Evolutionary conservation across 1,140 invertebrate genomes (phyloP).

Genomic region (Polypedilum pembai): DNA sequence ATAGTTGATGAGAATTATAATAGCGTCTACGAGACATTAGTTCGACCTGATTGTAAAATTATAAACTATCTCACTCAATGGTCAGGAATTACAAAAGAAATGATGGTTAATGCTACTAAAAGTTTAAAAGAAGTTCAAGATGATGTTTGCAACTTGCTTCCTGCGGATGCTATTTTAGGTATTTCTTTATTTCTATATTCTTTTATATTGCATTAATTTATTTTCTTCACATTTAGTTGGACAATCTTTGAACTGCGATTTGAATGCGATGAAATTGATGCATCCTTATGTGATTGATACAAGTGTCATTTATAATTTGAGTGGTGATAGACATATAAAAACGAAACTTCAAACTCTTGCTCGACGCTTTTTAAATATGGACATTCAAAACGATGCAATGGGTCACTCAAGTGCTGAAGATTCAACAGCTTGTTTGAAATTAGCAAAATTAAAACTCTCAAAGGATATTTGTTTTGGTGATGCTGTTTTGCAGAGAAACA

Average conservation of each 20-base stretch:
- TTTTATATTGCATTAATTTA: no score
- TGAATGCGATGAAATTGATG: conserved; percentile 83
- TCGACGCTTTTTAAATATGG: conserved; percentile 64
- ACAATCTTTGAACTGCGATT: conserved; percentile 84
- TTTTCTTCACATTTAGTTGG: conserved; percentile 68
- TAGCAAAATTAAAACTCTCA: conserved; percentile 75
- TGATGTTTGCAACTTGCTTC: conserved; percentile 62
- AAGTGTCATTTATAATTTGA: conserved; percentile 82
- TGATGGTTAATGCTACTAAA: conserved; percentile 65
- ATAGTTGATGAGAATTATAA: conserved; percentile 73
- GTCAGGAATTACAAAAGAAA: conserved; percentile 74
- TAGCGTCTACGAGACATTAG: conserved; percentile 76
- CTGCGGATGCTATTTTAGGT: conserved; percentile 58
- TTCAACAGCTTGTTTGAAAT: conserved; percentile 72
- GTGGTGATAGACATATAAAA: conserved; percentile 64
- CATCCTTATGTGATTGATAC: conserved; percentile 96
- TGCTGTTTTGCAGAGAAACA: conserved; percentile 54
- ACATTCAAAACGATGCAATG: conserved; percentile 61
- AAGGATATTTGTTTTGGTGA: conserved; percentile 67
- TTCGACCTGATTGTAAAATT: conserved; percentile 77
- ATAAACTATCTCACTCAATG: conserved; percentile 78
- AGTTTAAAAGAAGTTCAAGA: conserved; percentile 72
- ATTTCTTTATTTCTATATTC: no score
- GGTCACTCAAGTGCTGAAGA: conserved; percentile 88
- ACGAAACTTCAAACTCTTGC: conserved; percentile 71